A percentile compares a stretch with the other conserved stretches of the same genome.
phyloP scores from a whole-genome alignment of 2,888 invertebrate species.

The Clistopyga incitator region DNA sequence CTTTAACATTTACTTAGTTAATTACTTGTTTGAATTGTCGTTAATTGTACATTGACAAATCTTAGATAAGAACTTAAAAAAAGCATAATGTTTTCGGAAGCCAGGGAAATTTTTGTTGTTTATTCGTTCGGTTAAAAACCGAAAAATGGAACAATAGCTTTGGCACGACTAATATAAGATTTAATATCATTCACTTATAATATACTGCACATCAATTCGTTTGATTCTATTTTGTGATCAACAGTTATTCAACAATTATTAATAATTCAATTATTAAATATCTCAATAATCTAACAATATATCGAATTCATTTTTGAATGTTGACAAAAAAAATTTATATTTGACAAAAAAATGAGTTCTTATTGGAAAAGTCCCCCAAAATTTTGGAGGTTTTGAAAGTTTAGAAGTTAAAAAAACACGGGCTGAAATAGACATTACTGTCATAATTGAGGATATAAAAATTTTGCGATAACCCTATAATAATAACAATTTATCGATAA shows the following conservation, averaged over 20 bases:
- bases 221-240: slow-evolving; percentile 5
- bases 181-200: not conserved
- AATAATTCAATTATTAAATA: not conserved
- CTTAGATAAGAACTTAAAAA: slow-evolving; percentile 71
- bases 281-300: not conserved
- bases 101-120: not conserved
- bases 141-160: not conserved
- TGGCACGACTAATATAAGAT: slow-evolving; percentile 11
- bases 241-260: not conserved
- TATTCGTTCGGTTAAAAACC: not conserved
- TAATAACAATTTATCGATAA: not conserved
- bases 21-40: slow-evolving; percentile 8
- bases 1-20: slow-evolving; percentile 18
- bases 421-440: too few relatives aligned
- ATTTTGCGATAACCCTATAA: too few relatives aligned
- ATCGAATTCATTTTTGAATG: too few relatives aligned
- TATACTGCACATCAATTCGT: slow-evolving; percentile 7
- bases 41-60: not conserved
- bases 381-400: too few relatives aligned
- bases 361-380: too few relatives aligned
- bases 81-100: not conserved
- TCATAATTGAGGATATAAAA: too few relatives aligned
- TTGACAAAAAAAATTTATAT: too few relatives aligned
- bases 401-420: too few relatives aligned
- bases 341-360: too few relatives aligned